These are phyloP conservation scores for Bothrops jararaca DNA, from an alignment of 2,113 vertebrate species.

Conservation along the genomic window DNA sequence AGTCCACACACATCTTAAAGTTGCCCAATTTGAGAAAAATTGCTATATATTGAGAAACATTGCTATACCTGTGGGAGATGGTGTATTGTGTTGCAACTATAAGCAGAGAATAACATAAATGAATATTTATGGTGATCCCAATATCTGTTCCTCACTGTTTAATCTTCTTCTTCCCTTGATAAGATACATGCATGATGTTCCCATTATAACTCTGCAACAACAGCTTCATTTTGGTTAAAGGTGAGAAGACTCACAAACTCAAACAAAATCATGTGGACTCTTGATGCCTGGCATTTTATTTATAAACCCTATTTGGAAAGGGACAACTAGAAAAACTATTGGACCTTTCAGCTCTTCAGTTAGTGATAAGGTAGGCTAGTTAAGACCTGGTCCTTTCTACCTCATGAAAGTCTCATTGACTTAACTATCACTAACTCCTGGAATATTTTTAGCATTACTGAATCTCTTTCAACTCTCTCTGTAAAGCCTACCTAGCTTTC, in stretches of 20 bases:
- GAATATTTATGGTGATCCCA: background rate
- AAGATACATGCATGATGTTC: background rate
- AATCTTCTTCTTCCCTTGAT: background rate
- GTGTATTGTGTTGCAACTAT: background rate
- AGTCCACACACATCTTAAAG: too few species aligned
- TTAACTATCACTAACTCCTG: conserved; percentile 12
- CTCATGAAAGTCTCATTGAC: background rate
- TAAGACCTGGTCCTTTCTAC: too few species aligned
- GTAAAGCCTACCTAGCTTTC: conserved; percentile 59
- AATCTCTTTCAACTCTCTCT: conserved; percentile 56
- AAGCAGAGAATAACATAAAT: too few species aligned
- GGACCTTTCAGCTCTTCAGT: conserved; percentile 26
- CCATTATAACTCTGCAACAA: background rate
- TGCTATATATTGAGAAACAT: background rate
- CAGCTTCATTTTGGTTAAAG: background rate
- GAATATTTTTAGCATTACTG: conserved; percentile 51
- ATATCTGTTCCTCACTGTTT: background rate
- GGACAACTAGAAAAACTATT: background rate
- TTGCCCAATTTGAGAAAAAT: background rate
- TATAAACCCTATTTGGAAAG: conserved; percentile 21
- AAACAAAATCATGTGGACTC: background rate
- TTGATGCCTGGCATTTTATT: conserved; percentile 17
- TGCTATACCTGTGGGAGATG: background rate
- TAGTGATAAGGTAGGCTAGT: too few species aligned
- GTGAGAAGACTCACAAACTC: background rate